Evolutionary conservation across 2,797 vertebrate species (phyloP).

Genomic region (Zalophus californianus): DNA sequence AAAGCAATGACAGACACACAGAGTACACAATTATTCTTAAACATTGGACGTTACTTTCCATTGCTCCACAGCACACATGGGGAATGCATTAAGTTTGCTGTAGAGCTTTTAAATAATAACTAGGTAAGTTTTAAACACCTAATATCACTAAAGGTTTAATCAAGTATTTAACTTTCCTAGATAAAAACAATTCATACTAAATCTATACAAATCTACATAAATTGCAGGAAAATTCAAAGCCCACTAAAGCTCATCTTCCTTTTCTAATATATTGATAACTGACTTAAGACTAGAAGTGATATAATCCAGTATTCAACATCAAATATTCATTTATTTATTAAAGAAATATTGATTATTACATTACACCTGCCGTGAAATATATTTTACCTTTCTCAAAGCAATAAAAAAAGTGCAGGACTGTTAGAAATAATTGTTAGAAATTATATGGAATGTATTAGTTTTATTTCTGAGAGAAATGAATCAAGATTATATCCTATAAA

Average conservation of each 20-base stretch:
- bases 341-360: background rate
- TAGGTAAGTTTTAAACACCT: background rate
- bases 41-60: background rate
- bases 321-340: background rate
- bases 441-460: background rate
- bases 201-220: background rate
- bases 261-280: background rate
- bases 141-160: background rate
- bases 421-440: constrained; percentile 49
- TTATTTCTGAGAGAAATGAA: constrained; percentile 35
- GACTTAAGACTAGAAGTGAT: background rate
- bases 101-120: background rate
- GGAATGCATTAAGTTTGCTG: background rate
- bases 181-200: background rate
- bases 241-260: background rate
- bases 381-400: background rate
- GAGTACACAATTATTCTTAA: background rate
- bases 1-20: background rate
- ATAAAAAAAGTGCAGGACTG: background rate
- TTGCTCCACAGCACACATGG: background rate
- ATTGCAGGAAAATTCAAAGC: background rate
- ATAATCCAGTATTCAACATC: background rate
- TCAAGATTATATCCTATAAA: constrained; percentile 14
- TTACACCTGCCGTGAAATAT: background rate
- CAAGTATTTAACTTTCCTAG: background rate